Base-by-base conservation (phyloP, 2,888 invertebrate species). In the Apomyelois bistriatella region DNA sequence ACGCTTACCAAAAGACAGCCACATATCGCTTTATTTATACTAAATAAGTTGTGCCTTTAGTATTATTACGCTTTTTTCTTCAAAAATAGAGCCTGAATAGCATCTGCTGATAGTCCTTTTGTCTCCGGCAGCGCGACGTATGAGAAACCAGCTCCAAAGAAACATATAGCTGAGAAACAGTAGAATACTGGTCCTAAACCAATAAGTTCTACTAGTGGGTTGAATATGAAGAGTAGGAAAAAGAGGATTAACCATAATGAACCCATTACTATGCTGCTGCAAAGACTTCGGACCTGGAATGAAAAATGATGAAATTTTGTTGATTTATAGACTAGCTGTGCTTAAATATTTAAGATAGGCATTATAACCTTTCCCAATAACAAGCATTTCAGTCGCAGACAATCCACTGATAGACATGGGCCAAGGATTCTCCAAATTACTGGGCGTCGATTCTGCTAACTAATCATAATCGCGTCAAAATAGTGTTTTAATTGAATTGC, bases 81-180 rank as follows among this genome's bases (percentile, higher is more conserved):
- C 40, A 77, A 61, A 52, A 79, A 81, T 46, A 72, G 52, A 8
- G 66, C 52, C 52, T 82, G 83, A 49, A 85, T 82, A 1, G 72
- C 76, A 53, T 85, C 81, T 3, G 74, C 75, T 0, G 82, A 69
- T 1, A 84, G 58, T 0, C 85, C 88, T 28, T 82, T 88, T 0
- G 90, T 90, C 63, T 91, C 91, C 0, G 90, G 89, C 0, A 90
- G 61, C 15, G 62, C 79, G 10, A 75, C 64, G 1, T 79, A 62
- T 10, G 79, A 74, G 58, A 79, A 89, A 0, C 73, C 41, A 0
- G 79, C 66, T 0, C 82, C 76, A 0, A 66, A 37, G 48, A 82
- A 71, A 60, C 86, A 83, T 1, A 82, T 65, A 0, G 58, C 54
- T 0, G 85, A 76, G 58, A 87, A 90, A 1, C 77, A 57, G 58